A percentile compares a stretch with the other conserved stretches of the same genome.
Evolutionary conservation across 64 coral and sea anemone genomes (phyloP).

Genomic region (Platygyra sinensis): DNA sequence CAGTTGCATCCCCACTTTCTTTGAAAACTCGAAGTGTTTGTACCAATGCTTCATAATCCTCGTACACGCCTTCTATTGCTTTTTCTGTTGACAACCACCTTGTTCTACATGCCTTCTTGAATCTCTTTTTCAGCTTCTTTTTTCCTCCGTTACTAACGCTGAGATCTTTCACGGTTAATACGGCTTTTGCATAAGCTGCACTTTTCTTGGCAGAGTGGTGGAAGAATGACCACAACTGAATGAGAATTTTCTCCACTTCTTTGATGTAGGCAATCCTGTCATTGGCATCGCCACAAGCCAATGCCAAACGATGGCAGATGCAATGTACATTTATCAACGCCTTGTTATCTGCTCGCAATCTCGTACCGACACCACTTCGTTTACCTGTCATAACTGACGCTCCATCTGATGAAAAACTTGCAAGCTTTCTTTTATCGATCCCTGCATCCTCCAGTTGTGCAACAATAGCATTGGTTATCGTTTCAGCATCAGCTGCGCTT

Average conservation of each 20-base stretch:
- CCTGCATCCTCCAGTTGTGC: no score
- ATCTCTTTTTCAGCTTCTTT: conserved; percentile 12
- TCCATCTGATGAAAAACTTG: no score
- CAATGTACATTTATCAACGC: conserved; percentile 3
- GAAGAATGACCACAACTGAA: conserved; percentile 41
- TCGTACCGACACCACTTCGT: not conserved
- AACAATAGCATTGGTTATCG: no score
- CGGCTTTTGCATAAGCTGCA: conserved; percentile 34
- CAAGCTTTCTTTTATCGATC: no score
- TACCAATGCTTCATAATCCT: conserved; percentile 49
- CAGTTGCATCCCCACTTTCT: conserved; percentile 43
- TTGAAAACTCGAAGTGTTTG: conserved; percentile 29
- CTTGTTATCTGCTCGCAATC: not conserved
- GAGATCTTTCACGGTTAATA: not conserved
- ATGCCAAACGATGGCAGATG: conserved; percentile 16
- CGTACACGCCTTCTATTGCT: conserved; percentile 44
- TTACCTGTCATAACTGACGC: conserved; percentile 10
- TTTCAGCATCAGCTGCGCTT: no score
- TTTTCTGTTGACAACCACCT: conserved; percentile 41
- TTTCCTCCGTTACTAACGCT: not conserved
- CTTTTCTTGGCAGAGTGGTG: conserved; percentile 35
- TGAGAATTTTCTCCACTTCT: conserved; percentile 25
- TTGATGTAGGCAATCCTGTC: conserved; percentile 19
- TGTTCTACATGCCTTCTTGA: conserved; percentile 44
- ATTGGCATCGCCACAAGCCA: conserved; percentile 28